Evolutionary conservation across 2,888 invertebrate species (phyloP).

Genomic region (Andrena dorsata): DNA sequence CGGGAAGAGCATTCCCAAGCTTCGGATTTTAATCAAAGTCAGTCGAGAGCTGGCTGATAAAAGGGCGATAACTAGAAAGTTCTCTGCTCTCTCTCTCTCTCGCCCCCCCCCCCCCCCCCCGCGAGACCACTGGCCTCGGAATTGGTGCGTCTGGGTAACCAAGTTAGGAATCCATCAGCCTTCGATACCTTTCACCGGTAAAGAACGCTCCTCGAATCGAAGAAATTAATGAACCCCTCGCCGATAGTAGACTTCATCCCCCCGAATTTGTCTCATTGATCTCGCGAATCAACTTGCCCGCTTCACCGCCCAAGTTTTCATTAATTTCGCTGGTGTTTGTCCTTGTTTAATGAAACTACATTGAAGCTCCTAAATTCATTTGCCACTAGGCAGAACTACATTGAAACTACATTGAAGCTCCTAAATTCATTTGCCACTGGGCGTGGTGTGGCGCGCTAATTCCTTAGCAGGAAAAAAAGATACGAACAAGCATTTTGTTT

Average conservation of each 20-base stretch:
- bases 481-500: too few relatives aligned
- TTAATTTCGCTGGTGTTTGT: background rate
- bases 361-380: background rate
- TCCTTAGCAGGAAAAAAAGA: too few relatives aligned
- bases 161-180: background rate
- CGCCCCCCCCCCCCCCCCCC: too few relatives aligned
- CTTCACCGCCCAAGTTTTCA: background rate
- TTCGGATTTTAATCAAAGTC: conserved; percentile 53
- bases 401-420: background rate
- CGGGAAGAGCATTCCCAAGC: conserved; percentile 11
- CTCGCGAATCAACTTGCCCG: background rate
- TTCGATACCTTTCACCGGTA: background rate
- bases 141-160: background rate
- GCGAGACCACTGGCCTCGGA: background rate
- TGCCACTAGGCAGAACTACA: background rate
- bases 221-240: conserved; percentile 18
- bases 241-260: background rate
- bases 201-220: conserved; percentile 3
- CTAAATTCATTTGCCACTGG: background rate
- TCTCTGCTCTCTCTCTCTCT: background rate
- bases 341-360: background rate
- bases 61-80: conserved; percentile 16
- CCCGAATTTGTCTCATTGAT: conserved; percentile 6
- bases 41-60: conserved; percentile 28
- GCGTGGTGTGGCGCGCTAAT: background rate